Evolutionary conservation across 1,140 invertebrate species (phyloP).

Genomic region (Fragariocoptes setiger): DNA sequence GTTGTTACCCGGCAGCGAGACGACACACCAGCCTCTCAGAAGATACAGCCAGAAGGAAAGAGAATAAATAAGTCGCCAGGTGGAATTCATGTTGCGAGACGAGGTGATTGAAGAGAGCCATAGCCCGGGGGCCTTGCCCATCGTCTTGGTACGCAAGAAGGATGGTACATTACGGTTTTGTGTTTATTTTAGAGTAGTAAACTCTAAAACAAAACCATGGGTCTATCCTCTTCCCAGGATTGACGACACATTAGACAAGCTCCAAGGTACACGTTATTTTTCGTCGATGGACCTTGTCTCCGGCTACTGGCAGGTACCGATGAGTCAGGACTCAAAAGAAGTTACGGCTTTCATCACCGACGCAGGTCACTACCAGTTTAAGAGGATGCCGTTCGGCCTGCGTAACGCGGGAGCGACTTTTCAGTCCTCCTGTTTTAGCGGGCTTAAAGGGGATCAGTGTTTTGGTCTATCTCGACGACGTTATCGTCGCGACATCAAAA

Average conservation of each 20-base stretch:
- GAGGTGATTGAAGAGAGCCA: not conserved
- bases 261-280: constrained; percentile 15
- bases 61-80: constrained; percentile 2
- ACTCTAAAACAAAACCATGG: constrained; percentile 5
- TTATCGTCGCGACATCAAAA: not conserved
- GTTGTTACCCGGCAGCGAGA: constrained; percentile 4
- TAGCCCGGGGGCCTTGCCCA: not conserved
- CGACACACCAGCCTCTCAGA: no score
- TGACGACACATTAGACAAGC: constrained; percentile 17
- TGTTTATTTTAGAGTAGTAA: constrained; percentile 7
- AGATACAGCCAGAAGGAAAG: constrained; percentile 8
- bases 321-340: constrained; percentile 8
- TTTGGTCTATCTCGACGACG: not conserved
- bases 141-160: not conserved
- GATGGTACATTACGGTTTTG: constrained; percentile 5
- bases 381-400: constrained; percentile 9
- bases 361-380: constrained; percentile 5
- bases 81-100: not conserved
- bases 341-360: not conserved
- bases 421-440: constrained; percentile 4
- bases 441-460: constrained; percentile 1
- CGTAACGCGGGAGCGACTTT: constrained; percentile 9
- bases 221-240: constrained; percentile 17
- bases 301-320: constrained; percentile 20
- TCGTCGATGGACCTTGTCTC: constrained; percentile 18